Conservation (phyloP, 2,113 vertebrate genomes). For the Pelodiscus sinensis region DNA sequence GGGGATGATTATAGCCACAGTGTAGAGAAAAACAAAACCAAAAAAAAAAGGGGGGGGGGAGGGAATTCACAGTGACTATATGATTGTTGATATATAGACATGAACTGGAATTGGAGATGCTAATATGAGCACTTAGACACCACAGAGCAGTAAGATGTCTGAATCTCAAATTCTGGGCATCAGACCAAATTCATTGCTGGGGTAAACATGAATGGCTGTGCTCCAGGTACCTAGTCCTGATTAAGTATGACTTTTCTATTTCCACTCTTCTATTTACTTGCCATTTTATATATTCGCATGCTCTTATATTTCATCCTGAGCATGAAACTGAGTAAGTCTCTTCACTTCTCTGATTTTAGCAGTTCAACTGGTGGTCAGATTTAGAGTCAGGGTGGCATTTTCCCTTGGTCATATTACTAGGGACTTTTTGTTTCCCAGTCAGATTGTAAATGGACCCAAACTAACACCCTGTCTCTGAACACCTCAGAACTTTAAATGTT, state of each 20-base stretch:
- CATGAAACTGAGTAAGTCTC: not conserved
- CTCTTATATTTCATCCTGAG: not conserved
- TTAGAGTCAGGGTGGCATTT: not conserved
- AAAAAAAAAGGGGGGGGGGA: too few species aligned
- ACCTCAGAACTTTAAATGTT: rapidly evolving
- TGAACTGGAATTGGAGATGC: constrained; percentile 2
- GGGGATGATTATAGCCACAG: not conserved
- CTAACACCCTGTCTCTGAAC: too few species aligned
- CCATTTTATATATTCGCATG: not conserved
- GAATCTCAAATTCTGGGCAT: not conserved
- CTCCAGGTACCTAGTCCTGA: not conserved
- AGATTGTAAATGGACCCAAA: too few species aligned
- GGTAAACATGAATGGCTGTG: not conserved
- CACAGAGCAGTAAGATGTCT: not conserved
- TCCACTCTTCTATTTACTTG: not conserved
- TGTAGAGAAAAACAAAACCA: not conserved
- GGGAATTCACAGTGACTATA: not conserved
- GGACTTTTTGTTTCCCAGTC: rapidly evolving
- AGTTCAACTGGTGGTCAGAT: not conserved
- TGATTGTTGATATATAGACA: not conserved
- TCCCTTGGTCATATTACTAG: not conserved
- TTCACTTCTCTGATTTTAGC: not conserved
- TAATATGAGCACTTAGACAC: not conserved
- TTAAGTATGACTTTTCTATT: not conserved
- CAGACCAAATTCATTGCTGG: not conserved